These are phyloP conservation scores for Enteromius argenteus DNA, from an alignment of 2,797 vertebrate species.

Conservation along the genomic window DNA sequence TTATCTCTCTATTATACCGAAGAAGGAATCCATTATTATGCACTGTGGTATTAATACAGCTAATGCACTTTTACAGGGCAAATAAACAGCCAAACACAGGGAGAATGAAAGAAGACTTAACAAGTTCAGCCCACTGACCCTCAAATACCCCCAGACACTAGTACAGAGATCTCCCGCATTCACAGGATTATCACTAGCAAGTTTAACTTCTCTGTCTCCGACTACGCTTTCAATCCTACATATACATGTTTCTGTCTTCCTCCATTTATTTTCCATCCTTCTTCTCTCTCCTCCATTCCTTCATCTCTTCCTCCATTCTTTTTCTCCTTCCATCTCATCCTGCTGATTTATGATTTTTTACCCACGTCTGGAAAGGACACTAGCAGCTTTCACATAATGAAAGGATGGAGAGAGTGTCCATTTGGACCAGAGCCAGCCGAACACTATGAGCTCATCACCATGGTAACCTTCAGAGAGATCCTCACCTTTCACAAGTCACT, in stretches of 20 bases:
- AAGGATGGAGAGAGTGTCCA: conserved; percentile 60
- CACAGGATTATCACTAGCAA: background rate
- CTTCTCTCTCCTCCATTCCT: background rate
- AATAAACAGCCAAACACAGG: background rate
- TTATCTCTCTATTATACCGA: background rate
- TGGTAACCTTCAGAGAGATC: conserved; percentile 72
- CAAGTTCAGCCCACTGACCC: background rate
- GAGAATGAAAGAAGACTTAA: background rate
- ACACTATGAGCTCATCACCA: conserved; percentile 62
- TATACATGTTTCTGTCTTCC: background rate
- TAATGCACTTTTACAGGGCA: background rate
- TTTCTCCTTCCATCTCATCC: conserved; percentile 35
- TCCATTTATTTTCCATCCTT: background rate
- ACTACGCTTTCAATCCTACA: background rate
- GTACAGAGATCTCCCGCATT: background rate
- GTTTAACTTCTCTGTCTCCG: background rate
- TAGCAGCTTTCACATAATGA: conserved; percentile 58
- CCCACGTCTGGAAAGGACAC: conserved; percentile 56
- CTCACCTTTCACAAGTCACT: conserved; percentile 58
- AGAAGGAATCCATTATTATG: background rate
- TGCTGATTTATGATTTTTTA: conserved; percentile 61
- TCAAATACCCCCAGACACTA: background rate
- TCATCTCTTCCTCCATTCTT: conserved; percentile 35
- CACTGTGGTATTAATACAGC: background rate
- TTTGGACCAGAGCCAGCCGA: conserved; percentile 62